A percentile compares a stretch with the other conserved stretches of the same genome.
These are phyloP conservation scores for Elgaria multicarinata DNA, from an alignment of 2,113 vertebrate genomes.

Conservation along the genomic window DNA sequence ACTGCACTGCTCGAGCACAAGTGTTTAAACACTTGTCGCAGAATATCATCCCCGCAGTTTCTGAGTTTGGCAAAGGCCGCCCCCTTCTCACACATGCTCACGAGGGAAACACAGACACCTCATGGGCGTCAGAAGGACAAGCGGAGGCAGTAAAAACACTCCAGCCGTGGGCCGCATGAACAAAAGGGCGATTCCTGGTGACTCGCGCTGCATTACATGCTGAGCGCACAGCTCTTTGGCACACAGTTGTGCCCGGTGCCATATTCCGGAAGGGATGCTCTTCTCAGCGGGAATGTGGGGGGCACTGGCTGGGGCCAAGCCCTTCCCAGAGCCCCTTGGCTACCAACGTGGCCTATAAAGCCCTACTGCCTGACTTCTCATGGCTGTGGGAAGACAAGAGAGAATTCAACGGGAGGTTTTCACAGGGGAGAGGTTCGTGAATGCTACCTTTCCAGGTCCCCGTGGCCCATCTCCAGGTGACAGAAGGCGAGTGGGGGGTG, in stretches of 20 bases:
- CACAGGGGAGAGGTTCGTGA: background rate
- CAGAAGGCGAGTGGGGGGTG: no score
- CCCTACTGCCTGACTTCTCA: background rate
- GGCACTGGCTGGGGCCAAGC: background rate
- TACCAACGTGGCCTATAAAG: background rate
- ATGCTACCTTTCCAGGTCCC: background rate
- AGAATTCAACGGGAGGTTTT: background rate
- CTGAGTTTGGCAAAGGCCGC: background rate
- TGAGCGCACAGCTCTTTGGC: no score
- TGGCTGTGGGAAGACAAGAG: background rate
- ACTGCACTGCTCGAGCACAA: no score
- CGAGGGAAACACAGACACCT: background rate
- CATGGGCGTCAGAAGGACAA: background rate
- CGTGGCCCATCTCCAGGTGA: no score
- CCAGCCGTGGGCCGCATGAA: background rate
- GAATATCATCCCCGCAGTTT: background rate
- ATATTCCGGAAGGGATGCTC: background rate
- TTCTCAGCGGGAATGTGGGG: background rate
- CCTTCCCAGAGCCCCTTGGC: background rate
- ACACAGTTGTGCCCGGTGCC: background rate
- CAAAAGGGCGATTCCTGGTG: background rate
- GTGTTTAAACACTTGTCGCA: background rate
- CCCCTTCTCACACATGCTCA: background rate
- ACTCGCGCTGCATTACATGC: no score
- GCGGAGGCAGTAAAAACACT: background rate